These are phyloP conservation scores for Arvicanthis niloticus DNA, from an alignment of 2,113 vertebrate species.

Conservation along the genomic window DNA sequence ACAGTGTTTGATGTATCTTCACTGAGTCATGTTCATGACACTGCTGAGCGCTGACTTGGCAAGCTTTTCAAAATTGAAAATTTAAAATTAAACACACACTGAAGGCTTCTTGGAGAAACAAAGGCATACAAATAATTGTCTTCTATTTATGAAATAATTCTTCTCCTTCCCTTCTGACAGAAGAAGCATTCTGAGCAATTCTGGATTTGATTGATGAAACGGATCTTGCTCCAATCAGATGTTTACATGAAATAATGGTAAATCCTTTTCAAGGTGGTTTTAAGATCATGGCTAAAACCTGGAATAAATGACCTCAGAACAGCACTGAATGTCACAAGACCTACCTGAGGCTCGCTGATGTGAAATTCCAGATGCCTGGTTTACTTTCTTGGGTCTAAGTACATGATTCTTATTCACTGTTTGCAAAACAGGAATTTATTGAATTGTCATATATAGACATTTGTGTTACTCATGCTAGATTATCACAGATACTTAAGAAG, in stretches of 20 bases:
- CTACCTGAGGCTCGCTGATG: not conserved
- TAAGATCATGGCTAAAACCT: not conserved
- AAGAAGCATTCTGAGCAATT: not conserved
- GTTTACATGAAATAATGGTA: constrained; percentile 6
- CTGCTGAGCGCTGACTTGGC: not conserved
- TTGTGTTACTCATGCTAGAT: not conserved
- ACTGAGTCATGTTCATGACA: not conserved
- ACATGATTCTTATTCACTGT: not conserved
- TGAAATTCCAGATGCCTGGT: not conserved
- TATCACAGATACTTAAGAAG: not conserved
- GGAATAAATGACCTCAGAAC: not conserved
- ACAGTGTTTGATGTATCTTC: constrained; percentile 8
- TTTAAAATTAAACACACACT: constrained; percentile 30
- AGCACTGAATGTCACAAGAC: not conserved
- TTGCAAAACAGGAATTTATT: not conserved
- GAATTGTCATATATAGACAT: not conserved
- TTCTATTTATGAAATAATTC: constrained; percentile 31
- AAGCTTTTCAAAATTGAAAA: constrained; percentile 34
- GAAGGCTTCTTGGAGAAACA: not conserved
- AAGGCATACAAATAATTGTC: not conserved
- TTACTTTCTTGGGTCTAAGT: not conserved
- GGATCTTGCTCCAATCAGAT: constrained; percentile 11
- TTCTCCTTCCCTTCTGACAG: constrained; percentile 1
- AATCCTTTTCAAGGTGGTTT: not conserved
- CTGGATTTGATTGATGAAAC: constrained; percentile 34